These are phyloP conservation scores for Ochropleura leucogaster DNA, from an alignment of 2,888 invertebrate genomes.

Conservation along the genomic window DNA sequence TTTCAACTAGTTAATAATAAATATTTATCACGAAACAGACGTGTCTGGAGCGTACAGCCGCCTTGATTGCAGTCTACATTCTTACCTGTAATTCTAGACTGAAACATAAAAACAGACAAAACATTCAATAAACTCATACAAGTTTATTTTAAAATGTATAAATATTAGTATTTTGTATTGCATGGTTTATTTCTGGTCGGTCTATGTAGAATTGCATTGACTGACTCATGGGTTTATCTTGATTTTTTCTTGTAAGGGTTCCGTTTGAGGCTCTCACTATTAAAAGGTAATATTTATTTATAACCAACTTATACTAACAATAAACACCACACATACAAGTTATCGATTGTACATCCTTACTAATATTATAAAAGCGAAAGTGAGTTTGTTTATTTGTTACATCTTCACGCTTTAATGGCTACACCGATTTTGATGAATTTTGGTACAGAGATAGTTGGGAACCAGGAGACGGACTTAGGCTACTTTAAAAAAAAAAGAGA, in stretches of 20 bases:
- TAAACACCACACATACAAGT: no score
- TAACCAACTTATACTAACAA: no score
- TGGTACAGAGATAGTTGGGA: no score
- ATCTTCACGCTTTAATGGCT: no score
- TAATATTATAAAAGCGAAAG: no score
- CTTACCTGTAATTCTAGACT: slow-evolving; percentile 26
- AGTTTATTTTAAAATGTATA: slow-evolving; percentile 46
- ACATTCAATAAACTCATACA: slow-evolving; percentile 40
- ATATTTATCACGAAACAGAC: slow-evolving; percentile 42
- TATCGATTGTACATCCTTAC: no score
- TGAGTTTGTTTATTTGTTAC: no score
- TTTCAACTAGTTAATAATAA: slow-evolving; percentile 42
- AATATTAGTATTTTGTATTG: slow-evolving; percentile 47
- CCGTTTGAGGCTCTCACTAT: no score
- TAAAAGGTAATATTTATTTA: no score
- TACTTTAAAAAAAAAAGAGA: no score
- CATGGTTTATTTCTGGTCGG: slow-evolving; percentile 20
- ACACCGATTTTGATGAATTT: no score
- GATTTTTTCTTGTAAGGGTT: background rate
- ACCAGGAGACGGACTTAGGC: no score
- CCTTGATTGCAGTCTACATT: slow-evolving; percentile 19
- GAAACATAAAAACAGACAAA: slow-evolving; percentile 35
- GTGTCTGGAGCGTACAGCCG: slow-evolving; percentile 3
- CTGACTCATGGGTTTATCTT: slow-evolving; percentile 19
- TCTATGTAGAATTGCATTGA: slow-evolving; percentile 19